A percentile compares a stretch with the other conserved stretches of the same genome.
Evolutionary conservation across 2,888 invertebrate species (phyloP).

Genomic region (Ochropleura plecta): DNA sequence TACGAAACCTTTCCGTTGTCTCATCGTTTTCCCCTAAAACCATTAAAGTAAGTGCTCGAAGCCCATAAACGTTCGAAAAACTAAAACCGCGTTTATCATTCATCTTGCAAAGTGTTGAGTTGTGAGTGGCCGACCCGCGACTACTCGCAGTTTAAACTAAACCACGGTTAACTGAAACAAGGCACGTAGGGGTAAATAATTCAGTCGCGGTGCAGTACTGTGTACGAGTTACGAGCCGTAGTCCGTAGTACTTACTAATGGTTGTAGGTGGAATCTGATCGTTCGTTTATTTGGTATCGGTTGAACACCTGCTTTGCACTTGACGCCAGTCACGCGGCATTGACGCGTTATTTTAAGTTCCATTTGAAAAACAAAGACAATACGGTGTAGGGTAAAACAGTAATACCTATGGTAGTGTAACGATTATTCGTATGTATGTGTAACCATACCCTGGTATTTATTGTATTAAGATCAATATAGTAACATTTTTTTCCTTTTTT

Average conservation of each 20-base stretch:
- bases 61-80: conserved; percentile 66
- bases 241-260: conserved; percentile 57
- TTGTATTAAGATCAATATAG: no score
- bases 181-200: conserved; percentile 72
- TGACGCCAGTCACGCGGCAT: background rate
- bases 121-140: conserved; percentile 55
- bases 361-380: no score
- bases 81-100: conserved; percentile 69
- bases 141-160: conserved; percentile 58
- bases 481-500: no score
- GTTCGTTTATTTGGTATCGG: conserved; percentile 71
- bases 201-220: conserved; percentile 64
- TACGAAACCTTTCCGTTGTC: conserved; percentile 61
- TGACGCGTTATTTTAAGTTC: background rate
- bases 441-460: no score
- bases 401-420: no score
- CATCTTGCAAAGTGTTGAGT: conserved; percentile 65
- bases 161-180: conserved; percentile 56
- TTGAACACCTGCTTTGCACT: conserved; percentile 65
- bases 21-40: conserved; percentile 65
- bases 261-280: conserved; percentile 69
- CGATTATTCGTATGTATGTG: no score
- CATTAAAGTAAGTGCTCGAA: conserved; percentile 70
- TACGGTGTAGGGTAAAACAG: no score
- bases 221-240: conserved; percentile 37